phyloP scores from a whole-genome alignment of 2,888 invertebrate genomes.

The Chouioia cunea region DNA sequence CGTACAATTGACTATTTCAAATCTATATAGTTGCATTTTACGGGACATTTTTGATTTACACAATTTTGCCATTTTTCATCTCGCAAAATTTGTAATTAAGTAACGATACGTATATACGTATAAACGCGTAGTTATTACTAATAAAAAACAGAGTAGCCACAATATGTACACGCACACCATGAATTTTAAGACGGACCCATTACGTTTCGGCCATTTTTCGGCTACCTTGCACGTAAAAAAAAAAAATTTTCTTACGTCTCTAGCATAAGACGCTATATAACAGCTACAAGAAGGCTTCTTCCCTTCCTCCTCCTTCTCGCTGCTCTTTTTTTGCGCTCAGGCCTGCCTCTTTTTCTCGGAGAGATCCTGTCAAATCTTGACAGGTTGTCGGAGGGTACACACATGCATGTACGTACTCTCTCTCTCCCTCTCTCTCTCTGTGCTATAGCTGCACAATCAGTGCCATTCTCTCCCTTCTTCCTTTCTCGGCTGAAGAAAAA shows the following conservation, averaged over 20 bases:
- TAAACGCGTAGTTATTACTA: too few relatives aligned
- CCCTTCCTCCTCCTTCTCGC: background rate
- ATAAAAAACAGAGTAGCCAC: too few relatives aligned
- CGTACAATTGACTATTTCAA: too few relatives aligned
- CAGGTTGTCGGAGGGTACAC: constrained; percentile 48
- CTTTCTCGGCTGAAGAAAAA: constrained; percentile 48
- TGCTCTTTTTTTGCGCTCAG: too few relatives aligned
- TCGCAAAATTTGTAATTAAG: too few relatives aligned
- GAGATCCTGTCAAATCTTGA: constrained; percentile 55
- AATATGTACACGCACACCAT: too few relatives aligned
- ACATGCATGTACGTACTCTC: constrained; percentile 11
- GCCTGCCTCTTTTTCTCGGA: background rate
- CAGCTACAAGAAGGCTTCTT: constrained; percentile 42
- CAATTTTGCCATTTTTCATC: too few relatives aligned
- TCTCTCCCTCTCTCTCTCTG: background rate
- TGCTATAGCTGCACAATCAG: constrained; percentile 36
- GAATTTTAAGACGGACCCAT: too few relatives aligned
- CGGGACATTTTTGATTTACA: too few relatives aligned
- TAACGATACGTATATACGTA: too few relatives aligned
- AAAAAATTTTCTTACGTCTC: too few relatives aligned
- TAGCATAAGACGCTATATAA: constrained; percentile 31
- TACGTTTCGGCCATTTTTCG: constrained; percentile 58
- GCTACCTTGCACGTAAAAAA: constrained; percentile 51
- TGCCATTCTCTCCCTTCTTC: constrained; percentile 40
- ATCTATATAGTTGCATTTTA: too few relatives aligned